Evolutionary conservation across 2,888 invertebrate genomes (phyloP), one percentile per base, ranked within the genome.

Genomic region (Spialia ferax): DNA sequence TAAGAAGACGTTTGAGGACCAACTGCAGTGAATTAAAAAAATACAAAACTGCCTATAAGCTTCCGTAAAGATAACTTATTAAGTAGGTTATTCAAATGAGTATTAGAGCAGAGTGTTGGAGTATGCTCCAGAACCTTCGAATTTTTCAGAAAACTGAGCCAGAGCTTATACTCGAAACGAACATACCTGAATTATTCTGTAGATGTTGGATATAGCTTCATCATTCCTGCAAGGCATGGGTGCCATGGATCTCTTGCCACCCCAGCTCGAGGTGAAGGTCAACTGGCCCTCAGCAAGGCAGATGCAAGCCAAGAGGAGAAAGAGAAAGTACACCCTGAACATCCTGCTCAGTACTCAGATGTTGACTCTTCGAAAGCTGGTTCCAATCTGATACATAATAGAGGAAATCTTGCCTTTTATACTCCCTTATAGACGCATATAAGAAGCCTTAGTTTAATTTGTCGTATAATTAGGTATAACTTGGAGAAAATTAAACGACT

Each of bases 251-350:
- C 94, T 85, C 71, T 92, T 89, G 1, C 91, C 92, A 0, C 87
- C 93, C 95, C 95, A 95, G 63, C 90, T 92, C 0, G 95, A 94
- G 0, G 95, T 94, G 78, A 95, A 95, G 4, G 95, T 95, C 42
- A 95, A 79, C 76, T 95, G 95, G 0, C 90, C 94, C 0, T 88
- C 83, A 18, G 81, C 65, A 26, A 87, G 59, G 68, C 82, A 83
- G 35, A 87, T 56, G 73, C 84, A 88, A 7, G 84, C 86, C 45
- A 86, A 71, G 59, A 91, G 52, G 29, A 88, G 71, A 18, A 86
- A 65, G 15, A 86, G 71, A 26, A 85, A 69, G 57, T 80, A 69
- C 29, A 79, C 52, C 71, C 85, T 86, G 70, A 82, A 78, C 89
- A 89, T 88, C 60, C 76, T 85, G 68, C 1, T 2, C 45, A 45